Conservation (phyloP, 1,140 invertebrate genomes). For the Drosophila triauraria region DNA sequence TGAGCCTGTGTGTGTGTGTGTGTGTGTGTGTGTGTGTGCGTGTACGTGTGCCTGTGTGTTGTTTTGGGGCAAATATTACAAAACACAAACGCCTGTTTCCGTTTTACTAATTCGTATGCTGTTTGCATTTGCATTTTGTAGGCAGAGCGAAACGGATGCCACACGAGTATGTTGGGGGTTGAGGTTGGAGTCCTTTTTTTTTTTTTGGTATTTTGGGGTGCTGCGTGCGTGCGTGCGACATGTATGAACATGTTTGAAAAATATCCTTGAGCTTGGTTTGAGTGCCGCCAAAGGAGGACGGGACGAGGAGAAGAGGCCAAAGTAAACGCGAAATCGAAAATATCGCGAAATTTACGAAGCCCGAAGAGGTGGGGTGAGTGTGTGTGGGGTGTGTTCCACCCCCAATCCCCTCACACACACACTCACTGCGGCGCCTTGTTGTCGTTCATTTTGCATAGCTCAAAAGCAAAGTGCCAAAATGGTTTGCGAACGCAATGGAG, state of each 20-base stretch:
- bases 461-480: slow-evolving; percentile 74
- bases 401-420: background rate
- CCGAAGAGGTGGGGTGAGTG: background rate
- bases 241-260: slow-evolving; percentile 76
- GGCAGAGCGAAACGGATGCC: slow-evolving; percentile 54
- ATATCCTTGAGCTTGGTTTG: slow-evolving; percentile 68
- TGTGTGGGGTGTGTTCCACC: background rate
- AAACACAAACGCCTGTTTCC: slow-evolving; percentile 83
- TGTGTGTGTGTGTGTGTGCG: slow-evolving; percentile 19
- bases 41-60: slow-evolving; percentile 46
- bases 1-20: slow-evolving; percentile 10
- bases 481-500: slow-evolving; percentile 32
- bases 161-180: background rate
- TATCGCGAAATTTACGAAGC: slow-evolving; percentile 57
- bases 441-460: slow-evolving; percentile 64
- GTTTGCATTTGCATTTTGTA: slow-evolving; percentile 82
- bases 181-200: background rate
- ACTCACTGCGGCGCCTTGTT: slow-evolving; percentile 41
- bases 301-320: slow-evolving; percentile 4
- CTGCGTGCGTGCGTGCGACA: slow-evolving; percentile 70
- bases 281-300: slow-evolving; percentile 22
- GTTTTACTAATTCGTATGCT: slow-evolving; percentile 83
- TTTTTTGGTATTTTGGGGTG: background rate
- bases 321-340: slow-evolving; percentile 75
- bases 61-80: slow-evolving; percentile 80